Conservation (phyloP, 2,888 invertebrate species). For the Abrostola tripartita region DNA sequence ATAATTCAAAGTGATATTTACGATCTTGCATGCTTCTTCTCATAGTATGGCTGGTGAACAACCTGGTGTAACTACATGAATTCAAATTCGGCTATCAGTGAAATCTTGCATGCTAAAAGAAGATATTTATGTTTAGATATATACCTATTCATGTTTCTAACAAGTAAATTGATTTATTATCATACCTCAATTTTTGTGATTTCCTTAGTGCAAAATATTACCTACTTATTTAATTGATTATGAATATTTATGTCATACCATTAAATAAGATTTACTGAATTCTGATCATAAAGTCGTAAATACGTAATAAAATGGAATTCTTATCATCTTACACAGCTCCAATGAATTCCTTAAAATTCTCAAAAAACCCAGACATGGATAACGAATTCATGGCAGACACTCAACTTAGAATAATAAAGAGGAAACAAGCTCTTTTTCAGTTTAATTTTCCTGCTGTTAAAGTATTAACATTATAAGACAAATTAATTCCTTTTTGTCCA, state of each 20-base stretch:
- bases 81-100: too few relatives aligned
- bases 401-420: constrained; percentile 8
- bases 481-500: constrained; percentile 32
- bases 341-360: background rate
- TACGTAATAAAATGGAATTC: constrained; percentile 19
- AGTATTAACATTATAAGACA: constrained; percentile 25
- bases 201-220: too few relatives aligned
- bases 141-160: too few relatives aligned
- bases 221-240: too few relatives aligned
- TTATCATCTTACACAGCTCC: constrained; percentile 6
- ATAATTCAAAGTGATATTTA: too few relatives aligned
- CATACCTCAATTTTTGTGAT: too few relatives aligned
- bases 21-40: too few relatives aligned
- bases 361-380: constrained; percentile 3
- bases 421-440: constrained; percentile 22
- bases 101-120: too few relatives aligned
- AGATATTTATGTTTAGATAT: too few relatives aligned
- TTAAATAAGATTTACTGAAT: constrained; percentile 17
- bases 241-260: constrained; percentile 1
- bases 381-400: constrained; percentile 25
- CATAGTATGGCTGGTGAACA: too few relatives aligned
- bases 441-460: constrained; percentile 21
- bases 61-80: too few relatives aligned
- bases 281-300: constrained; percentile 12
- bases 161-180: too few relatives aligned